Evolutionary conservation across 2,888 invertebrate genomes (phyloP).

Genomic region (Dryobota labecula): DNA sequence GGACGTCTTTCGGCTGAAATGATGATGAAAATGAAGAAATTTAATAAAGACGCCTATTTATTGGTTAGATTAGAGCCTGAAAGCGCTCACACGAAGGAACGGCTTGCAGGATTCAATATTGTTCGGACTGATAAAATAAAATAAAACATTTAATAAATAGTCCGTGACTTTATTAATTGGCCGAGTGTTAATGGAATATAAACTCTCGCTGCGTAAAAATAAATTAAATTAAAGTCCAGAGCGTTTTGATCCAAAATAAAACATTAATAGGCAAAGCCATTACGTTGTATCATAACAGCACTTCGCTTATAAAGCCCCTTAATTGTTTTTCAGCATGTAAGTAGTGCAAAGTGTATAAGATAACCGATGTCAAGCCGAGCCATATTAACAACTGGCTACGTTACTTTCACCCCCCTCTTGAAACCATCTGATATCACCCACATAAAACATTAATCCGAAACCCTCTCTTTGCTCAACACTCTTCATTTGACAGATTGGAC

Average conservation of each 20-base stretch:
- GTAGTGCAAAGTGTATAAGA: slow-evolving; percentile 60
- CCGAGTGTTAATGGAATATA: not conserved
- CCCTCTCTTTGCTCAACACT: slow-evolving; percentile 90
- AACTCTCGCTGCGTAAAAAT: not conserved
- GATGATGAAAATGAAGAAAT: too few relatives aligned
- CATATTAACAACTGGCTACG: slow-evolving; percentile 64
- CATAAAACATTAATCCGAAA: slow-evolving; percentile 83
- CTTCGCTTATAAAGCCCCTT: slow-evolving; percentile 44
- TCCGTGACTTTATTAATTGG: not conserved
- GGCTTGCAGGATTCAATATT: not conserved
- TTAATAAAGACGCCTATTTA: too few relatives aligned
- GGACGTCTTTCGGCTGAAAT: too few relatives aligned
- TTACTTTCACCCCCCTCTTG: slow-evolving; percentile 72
- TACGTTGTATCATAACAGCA: slow-evolving; percentile 42
- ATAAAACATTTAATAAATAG: not conserved
- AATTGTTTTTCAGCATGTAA: slow-evolving; percentile 60
- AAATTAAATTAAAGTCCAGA: not conserved
- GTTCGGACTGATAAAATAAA: not conserved
- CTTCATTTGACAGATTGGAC: slow-evolving; percentile 90
- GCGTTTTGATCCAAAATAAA: not conserved
- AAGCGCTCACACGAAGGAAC: not conserved
- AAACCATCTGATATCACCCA: slow-evolving; percentile 81
- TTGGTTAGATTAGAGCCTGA: not conserved
- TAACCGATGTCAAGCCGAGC: slow-evolving; percentile 58
- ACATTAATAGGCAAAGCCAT: slow-evolving; percentile 36